Conservation (phyloP, 2,113 vertebrate species). For the Vombatus ursinus region DNA sequence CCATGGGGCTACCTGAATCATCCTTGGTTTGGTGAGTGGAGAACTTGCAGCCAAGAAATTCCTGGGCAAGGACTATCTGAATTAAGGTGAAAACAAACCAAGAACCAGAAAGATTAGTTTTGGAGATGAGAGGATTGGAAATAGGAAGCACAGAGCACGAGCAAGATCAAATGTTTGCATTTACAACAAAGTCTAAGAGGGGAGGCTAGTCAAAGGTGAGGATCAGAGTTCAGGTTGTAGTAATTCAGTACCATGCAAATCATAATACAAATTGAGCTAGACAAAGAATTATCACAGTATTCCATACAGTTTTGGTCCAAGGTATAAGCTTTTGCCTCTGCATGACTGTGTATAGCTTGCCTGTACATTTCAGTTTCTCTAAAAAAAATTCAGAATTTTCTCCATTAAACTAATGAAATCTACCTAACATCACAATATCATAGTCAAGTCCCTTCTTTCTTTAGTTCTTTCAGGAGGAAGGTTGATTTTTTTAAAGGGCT, state of each 20-base stretch:
- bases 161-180: not conserved
- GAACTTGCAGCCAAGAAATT: not conserved
- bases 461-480: not conserved
- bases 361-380: not conserved
- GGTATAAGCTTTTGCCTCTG: not conserved
- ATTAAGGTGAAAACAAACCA: not conserved
- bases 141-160: not conserved
- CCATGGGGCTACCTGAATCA: not conserved
- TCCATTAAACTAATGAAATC: not conserved
- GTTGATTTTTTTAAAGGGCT: not conserved
- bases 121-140: not conserved
- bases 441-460: not conserved
- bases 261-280: not conserved
- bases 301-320: not conserved
- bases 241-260: not conserved
- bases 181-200: not conserved
- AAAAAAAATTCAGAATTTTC: not conserved
- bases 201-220: not conserved
- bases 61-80: not conserved
- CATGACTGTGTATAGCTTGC: not conserved
- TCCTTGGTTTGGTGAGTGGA: not conserved
- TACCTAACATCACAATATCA: not conserved
- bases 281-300: not conserved
- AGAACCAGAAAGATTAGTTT: not conserved
- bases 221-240: not conserved